Evolutionary conservation across 1,140 invertebrate genomes (phyloP).

Genomic region (Hirudo medicinalis): DNA sequence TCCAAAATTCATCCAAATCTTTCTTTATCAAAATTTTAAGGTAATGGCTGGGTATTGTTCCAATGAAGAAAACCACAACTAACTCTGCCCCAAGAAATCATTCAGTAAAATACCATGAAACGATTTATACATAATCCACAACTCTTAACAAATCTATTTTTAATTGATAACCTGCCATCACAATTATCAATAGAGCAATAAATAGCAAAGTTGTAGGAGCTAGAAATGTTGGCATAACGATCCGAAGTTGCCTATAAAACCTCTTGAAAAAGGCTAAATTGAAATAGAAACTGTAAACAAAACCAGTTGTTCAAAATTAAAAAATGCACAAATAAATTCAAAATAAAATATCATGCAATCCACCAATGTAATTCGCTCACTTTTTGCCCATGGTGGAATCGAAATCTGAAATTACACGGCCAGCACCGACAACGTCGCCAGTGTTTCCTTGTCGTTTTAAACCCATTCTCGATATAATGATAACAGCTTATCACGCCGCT

Average conservation of each 20-base stretch:
- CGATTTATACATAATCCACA: too few relatives aligned
- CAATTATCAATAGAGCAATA: slow-evolving; percentile 34
- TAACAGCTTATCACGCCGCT: too few relatives aligned
- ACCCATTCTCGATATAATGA: too few relatives aligned
- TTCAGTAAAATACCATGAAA: too few relatives aligned
- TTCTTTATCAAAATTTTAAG: slow-evolving; percentile 5
- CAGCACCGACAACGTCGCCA: too few relatives aligned
- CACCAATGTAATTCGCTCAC: too few relatives aligned
- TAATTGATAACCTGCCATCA: slow-evolving; percentile 34
- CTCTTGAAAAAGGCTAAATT: slow-evolving; percentile 37
- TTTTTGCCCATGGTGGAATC: too few relatives aligned
- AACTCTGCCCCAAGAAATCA: neutral
- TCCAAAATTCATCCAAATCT: slow-evolving; percentile 17
- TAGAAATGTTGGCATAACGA: slow-evolving; percentile 36
- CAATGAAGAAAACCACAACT: neutral
- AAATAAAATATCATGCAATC: neutral
- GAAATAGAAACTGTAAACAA: slow-evolving; percentile 34
- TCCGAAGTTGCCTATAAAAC: slow-evolving; percentile 33
- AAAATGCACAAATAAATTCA: neutral
- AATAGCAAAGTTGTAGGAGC: slow-evolving; percentile 35
- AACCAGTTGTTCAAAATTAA: neutral
- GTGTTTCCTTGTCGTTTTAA: too few relatives aligned
- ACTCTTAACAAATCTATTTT: too few relatives aligned
- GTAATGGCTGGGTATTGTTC: neutral
- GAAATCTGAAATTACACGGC: too few relatives aligned